Conservation (phyloP, 2,888 invertebrate species). For the Erebia ligea region DNA sequence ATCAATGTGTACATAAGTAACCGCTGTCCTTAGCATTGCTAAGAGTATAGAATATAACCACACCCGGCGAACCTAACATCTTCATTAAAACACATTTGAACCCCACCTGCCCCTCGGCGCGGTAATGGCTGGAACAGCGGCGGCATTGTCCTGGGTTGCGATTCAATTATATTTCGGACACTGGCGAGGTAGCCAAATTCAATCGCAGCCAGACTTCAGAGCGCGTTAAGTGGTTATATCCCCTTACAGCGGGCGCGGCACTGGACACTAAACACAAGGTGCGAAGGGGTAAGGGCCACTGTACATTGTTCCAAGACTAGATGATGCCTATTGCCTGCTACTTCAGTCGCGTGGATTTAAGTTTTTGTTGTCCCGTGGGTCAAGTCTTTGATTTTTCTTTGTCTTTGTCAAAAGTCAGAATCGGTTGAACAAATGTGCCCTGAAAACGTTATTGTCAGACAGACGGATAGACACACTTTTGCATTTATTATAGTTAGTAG, state of each 20-base stretch:
- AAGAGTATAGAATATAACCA: no score
- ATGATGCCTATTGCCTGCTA: no score
- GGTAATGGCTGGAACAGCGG: slow-evolving; percentile 20
- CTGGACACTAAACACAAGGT: slow-evolving; percentile 73
- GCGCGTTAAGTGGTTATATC: slow-evolving; percentile 81
- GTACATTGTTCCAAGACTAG: neutral
- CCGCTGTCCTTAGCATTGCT: no score
- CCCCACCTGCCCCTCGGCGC: neutral
- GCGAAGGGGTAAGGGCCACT: slow-evolving; percentile 43
- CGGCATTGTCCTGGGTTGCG: slow-evolving; percentile 25
- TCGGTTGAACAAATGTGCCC: no score
- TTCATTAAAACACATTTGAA: neutral
- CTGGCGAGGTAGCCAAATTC: slow-evolving; percentile 65
- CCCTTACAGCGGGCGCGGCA: slow-evolving; percentile 62
- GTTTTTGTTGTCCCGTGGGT: neutral
- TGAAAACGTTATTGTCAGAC: no score
- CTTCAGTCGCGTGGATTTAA: no score
- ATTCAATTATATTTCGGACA: slow-evolving; percentile 57
- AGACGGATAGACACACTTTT: no score
- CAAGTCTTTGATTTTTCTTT: no score
- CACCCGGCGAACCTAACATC: slow-evolving; percentile 23
- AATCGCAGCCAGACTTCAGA: slow-evolving; percentile 76
- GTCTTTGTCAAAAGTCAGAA: no score
- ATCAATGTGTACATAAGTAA: neutral
- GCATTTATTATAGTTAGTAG: no score